Evolutionary conservation across 2,888 invertebrate species (phyloP), one percentile per base, ranked within the genome.

Genomic region (Cyrtodaria siliqua): DNA sequence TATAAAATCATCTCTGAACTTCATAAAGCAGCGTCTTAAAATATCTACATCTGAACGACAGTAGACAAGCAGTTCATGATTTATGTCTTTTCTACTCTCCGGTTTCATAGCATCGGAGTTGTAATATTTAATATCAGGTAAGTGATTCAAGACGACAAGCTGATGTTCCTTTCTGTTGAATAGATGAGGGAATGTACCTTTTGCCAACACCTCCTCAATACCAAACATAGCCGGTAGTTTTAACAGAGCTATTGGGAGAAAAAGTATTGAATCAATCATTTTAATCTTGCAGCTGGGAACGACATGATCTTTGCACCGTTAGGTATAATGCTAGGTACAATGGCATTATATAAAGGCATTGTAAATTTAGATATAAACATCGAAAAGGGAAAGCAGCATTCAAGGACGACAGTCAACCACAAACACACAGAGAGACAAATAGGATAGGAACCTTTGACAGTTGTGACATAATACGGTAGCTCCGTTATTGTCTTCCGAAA

Each of bases 401-500:
- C n/a, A n/a, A n/a, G n/a, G n/a, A n/a, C n/a, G n/a, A n/a, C n/a
- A n/a, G n/a, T n/a, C n/a, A n/a, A n/a, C n/a, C n/a, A n/a, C n/a
- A n/a, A n/a, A n/a, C n/a, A n/a, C n/a, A n/a, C n/a, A n/a, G n/a
- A n/a, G n/a, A n/a, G n/a, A n/a, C n/a, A n/a, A n/a, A 81, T 75
- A 20, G 78, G 81, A 44, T 74, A 78, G 33, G 55, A 79, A 82
- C 3, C 76, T 72, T 70, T 79, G 72, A 42, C 79, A 82, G 47
- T 79, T 79, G 29, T 79, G 75, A 57, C 75, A 82, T 4, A 75
- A 42, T 9, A 69, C 75, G 14, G 67, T 81, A 12, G 77, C 63
- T 20, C 68, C 70, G 16, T 23, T 23, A 44, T 74, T 73, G 40
- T 70, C 61, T 12, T 69, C 79, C 1, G 82, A 73, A 61, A 79